Conservation (phyloP, 2,797 vertebrate species). For the Bovichtus variegatus region DNA sequence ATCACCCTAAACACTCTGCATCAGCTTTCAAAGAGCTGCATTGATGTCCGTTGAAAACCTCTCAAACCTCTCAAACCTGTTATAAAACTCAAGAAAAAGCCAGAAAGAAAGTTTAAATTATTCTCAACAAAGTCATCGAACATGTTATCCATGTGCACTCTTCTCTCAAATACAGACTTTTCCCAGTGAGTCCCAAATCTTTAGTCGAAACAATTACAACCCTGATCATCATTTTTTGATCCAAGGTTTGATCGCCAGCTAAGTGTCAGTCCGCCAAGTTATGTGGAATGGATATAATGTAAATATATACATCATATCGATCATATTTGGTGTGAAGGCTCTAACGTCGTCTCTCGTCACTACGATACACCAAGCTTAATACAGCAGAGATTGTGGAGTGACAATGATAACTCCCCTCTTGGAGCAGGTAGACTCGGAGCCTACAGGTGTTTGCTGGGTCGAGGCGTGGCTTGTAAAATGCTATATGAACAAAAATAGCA, state of each 20-base stretch:
- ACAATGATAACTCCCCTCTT: background rate
- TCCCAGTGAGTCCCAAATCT: background rate
- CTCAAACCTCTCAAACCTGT: background rate
- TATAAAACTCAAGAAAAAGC: background rate
- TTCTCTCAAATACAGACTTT: background rate
- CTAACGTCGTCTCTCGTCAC: background rate
- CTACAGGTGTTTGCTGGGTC: background rate
- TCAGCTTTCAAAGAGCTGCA: conserved; percentile 11
- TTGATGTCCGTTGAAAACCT: background rate
- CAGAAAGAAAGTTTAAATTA: background rate
- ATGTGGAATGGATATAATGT: background rate
- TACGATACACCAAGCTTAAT: background rate
- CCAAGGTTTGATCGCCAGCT: background rate
- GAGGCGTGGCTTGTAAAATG: background rate
- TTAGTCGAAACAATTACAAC: background rate
- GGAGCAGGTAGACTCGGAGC: background rate
- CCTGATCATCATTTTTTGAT: background rate
- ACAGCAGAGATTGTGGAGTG: background rate
- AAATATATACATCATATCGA: background rate
- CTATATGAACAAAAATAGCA: background rate
- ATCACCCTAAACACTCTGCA: conserved; percentile 8
- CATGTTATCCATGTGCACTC: background rate
- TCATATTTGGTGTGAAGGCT: background rate
- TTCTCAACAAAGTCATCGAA: background rate
- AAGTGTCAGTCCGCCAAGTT: background rate